Evolutionary conservation across 2,797 vertebrate genomes (phyloP).

Genomic region (Sebastes taczanowskii): DNA sequence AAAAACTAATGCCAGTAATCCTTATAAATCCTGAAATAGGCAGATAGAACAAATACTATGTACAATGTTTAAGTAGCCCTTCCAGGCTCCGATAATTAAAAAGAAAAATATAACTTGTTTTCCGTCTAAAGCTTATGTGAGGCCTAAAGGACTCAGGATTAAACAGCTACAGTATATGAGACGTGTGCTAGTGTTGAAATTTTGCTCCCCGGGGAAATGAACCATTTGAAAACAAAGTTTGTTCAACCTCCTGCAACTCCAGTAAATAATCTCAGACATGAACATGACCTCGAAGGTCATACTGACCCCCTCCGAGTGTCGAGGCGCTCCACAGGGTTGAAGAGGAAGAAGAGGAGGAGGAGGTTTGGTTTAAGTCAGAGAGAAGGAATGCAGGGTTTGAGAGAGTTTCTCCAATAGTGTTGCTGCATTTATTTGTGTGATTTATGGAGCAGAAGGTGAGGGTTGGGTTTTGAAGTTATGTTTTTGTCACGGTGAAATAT

Average conservation of each 20-base stretch:
- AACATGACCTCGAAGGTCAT: slow-evolving; percentile 30
- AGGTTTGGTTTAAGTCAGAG: slow-evolving; percentile 27
- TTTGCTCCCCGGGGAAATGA: not conserved
- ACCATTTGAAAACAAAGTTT: not conserved
- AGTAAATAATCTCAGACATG: slow-evolving; percentile 32
- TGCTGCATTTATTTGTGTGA: slow-evolving; percentile 24
- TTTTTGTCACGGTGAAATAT: slow-evolving; percentile 9
- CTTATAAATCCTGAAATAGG: not conserved
- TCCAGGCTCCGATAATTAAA: too few species aligned
- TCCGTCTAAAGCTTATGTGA: not conserved
- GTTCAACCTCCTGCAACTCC: not conserved
- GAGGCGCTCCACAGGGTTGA: not conserved
- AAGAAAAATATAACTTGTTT: too few species aligned
- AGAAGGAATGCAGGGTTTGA: slow-evolving; percentile 50
- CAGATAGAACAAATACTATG: rapidly evolving
- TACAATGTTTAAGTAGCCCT: not conserved
- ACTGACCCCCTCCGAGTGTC: not conserved
- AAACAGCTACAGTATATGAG: not conserved
- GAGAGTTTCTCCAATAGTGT: not conserved
- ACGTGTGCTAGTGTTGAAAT: not conserved
- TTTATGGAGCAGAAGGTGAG: slow-evolving; percentile 26
- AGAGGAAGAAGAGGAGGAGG: not conserved
- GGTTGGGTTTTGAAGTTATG: slow-evolving; percentile 5
- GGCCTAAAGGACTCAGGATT: not conserved
- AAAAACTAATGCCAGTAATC: not conserved